Percentiles rank a stretch among this genome's conserved stretches.
These are phyloP conservation scores for Lottia gigantea DNA, from an alignment of 2,888 invertebrate species.

Conservation along the genomic window DNA sequence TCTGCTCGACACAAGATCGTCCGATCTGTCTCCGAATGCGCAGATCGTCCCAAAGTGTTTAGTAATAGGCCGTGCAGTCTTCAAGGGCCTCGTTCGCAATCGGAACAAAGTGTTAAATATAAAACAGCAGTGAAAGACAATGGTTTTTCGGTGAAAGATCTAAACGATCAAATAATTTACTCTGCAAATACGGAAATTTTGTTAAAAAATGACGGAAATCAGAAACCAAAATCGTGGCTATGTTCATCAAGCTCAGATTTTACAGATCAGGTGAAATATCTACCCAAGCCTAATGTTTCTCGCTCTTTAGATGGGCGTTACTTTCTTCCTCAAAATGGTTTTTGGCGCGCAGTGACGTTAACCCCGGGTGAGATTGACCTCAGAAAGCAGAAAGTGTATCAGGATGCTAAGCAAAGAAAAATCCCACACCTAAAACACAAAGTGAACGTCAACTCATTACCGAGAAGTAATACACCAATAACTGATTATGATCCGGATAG, in stretches of 20 bases:
- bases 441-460: constrained; percentile 50
- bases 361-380: constrained; percentile 48
- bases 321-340: constrained; percentile 36
- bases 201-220: too few species aligned
- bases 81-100: too few species aligned
- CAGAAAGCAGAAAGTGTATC: constrained; percentile 37
- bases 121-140: too few species aligned
- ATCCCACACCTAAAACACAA: constrained; percentile 41
- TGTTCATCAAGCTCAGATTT: constrained; percentile 11
- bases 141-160: too few species aligned
- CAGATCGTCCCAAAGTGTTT: too few species aligned
- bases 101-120: too few species aligned
- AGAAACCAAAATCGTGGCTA: not conserved
- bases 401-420: constrained; percentile 38
- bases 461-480: constrained; percentile 53
- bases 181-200: too few species aligned
- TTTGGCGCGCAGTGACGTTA: constrained; percentile 37
- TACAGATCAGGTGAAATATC: constrained; percentile 16
- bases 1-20: too few species aligned
- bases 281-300: constrained; percentile 41
- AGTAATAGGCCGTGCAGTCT: too few species aligned
- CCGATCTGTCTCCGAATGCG: too few species aligned
- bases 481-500: constrained; percentile 57
- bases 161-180: too few species aligned
- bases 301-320: constrained; percentile 32